Evolutionary conservation across 2,888 invertebrate genomes (phyloP).

Genomic region (Lithophane leautieri): DNA sequence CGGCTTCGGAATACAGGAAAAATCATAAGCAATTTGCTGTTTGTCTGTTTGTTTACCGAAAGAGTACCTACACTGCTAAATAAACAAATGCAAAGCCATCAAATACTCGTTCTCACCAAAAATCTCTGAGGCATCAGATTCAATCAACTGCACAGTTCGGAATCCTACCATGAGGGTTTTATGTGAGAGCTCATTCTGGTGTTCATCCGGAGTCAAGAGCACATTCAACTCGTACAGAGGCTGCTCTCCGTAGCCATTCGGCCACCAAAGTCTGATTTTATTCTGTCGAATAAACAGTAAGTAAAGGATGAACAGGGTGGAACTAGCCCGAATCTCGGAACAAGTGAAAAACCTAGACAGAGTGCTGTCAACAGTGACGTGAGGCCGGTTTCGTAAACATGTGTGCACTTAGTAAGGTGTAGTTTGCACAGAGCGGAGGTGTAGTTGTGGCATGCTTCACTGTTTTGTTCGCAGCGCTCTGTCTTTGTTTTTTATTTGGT

Average conservation of each 20-base stretch:
- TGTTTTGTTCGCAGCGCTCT: too few species aligned
- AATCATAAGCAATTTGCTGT: background rate
- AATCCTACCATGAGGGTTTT: constrained; percentile 95
- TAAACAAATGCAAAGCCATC: background rate
- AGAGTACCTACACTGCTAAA: background rate
- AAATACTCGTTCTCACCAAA: constrained; percentile 73
- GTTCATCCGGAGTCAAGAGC: constrained; percentile 79
- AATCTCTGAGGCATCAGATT: constrained; percentile 90
- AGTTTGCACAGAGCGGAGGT: too few species aligned
- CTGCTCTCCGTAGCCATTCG: constrained; percentile 97
- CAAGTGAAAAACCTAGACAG: too few species aligned
- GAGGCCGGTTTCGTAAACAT: too few species aligned
- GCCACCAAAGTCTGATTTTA: constrained; percentile 95
- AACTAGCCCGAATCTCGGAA: too few species aligned
- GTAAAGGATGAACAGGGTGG: too few species aligned
- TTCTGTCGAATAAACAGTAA: constrained; percentile 75
- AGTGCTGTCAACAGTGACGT: too few species aligned
- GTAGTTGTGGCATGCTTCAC: too few species aligned
- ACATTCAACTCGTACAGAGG: constrained; percentile 93
- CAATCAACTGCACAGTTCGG: constrained; percentile 95
- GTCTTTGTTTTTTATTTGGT: too few species aligned
- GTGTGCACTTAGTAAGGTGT: too few species aligned
- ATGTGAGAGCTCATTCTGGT: constrained; percentile 74
- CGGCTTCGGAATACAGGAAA: background rate
- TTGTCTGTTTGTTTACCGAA: too few species aligned